Conservation (phyloP, 2,888 invertebrate genomes). For the Sceliomorpha sp. region DNA sequence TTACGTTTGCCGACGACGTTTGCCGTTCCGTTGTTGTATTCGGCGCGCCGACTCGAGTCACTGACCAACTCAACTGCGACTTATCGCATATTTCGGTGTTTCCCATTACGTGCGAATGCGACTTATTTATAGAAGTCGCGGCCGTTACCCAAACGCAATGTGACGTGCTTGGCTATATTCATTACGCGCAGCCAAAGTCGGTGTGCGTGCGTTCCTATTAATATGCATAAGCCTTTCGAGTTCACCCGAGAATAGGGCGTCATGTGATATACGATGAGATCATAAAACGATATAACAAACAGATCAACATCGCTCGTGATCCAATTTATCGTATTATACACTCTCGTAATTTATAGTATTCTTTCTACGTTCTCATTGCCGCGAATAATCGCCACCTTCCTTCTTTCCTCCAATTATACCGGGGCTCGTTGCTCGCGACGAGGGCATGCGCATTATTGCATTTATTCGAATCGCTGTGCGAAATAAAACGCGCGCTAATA, state of each 20-base stretch:
- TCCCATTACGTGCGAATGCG: constrained; percentile 17
- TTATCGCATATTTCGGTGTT: constrained; percentile 42
- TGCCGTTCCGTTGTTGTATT: too few species aligned
- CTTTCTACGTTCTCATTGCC: background rate
- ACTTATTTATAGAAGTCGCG: constrained; percentile 36
- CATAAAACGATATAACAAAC: constrained; percentile 1
- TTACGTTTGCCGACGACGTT: too few species aligned
- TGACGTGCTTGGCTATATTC: constrained; percentile 18
- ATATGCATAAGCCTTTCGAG: constrained; percentile 34
- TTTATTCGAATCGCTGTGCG: too few species aligned
- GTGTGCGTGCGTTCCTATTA: constrained; percentile 30
- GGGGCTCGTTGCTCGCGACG: too few species aligned
- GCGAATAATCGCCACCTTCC: too few species aligned
- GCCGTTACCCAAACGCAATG: constrained; percentile 27
- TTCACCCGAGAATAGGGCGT: constrained; percentile 16
- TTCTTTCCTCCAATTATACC: too few species aligned
- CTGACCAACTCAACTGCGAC: constrained; percentile 34
- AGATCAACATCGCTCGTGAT: background rate
- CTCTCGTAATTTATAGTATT: too few species aligned
- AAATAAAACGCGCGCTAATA: too few species aligned
- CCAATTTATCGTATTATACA: background rate
- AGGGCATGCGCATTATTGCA: too few species aligned
- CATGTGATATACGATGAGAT: constrained; percentile 13
- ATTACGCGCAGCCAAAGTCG: constrained; percentile 12
- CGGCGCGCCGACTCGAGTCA: constrained; percentile 31